Evolutionary conservation across 2,113 vertebrate species (phyloP), one percentile per base, ranked within the genome.

Genomic region (Columba livia): DNA sequence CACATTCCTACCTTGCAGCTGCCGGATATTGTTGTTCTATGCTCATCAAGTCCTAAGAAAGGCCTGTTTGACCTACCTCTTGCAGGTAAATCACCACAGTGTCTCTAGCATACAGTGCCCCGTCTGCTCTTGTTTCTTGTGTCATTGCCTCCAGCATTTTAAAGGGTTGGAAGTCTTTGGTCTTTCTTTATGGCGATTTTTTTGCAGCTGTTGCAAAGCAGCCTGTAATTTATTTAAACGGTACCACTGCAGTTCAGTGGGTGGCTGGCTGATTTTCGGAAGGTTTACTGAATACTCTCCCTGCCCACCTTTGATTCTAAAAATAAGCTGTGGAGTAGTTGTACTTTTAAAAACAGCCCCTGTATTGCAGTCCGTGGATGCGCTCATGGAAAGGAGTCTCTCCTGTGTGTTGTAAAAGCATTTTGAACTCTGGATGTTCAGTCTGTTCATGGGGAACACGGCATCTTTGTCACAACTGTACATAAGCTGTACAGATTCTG

Each of bases 1-100:
- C 38, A 42, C 77, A 87, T 94, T 95, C 89, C 79, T 94, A 85
- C 88, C 79, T 95, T 92, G 88, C 91, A 96, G 94, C 96, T 97
- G 91, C 89, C 11, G 36, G 87, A 84, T 92, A 88, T 89, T 89
- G 58, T 87, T 78, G 51, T 53, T 93, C 77, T 79, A 5, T 87
- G 54, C 82, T 95, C 81, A 69, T 72, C 32, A 42, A 77, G 50
- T 82, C 48, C 38, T 58, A 36, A 88, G 73, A 81, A 75, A 79
- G 57, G 83, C 86, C 42, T 73, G 25, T 69, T 65, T 88, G 54
- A 86, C 88, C 79, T 90, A 19, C 73, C 61, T 90, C 36, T 81
- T 58, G 73, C 83, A 90, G 80, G 86, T 95, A 75, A 81, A 79
- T 64, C 71, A 85, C 56, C 1, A 1, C 56, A 48, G 42, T 21